Conservation (phyloP, 1,140 invertebrate genomes). For the Drosophila mauritiana region DNA sequence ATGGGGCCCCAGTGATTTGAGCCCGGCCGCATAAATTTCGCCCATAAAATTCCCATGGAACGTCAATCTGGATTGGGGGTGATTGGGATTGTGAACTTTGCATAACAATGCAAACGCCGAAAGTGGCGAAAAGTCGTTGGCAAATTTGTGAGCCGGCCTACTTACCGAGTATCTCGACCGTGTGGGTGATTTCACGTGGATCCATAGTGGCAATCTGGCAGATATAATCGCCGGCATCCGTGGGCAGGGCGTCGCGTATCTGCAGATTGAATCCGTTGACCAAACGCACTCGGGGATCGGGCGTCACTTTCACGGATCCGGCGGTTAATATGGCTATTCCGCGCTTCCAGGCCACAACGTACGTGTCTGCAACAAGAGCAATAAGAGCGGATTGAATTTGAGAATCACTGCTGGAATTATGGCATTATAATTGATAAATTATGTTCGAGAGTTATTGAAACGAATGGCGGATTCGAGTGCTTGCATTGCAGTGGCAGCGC, state of each 20-base stretch:
- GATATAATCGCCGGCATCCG: slow-evolving; percentile 87
- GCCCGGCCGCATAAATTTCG: slow-evolving; percentile 69
- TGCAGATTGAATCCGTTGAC: slow-evolving; percentile 86
- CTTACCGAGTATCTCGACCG: slow-evolving; percentile 87
- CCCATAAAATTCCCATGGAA: slow-evolving; percentile 61
- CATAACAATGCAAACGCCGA: slow-evolving; percentile 61
- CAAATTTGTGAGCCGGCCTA: slow-evolving; percentile 46
- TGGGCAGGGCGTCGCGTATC: slow-evolving; percentile 86
- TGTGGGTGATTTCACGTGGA: slow-evolving; percentile 87
- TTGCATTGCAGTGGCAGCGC: slow-evolving; percentile 33
- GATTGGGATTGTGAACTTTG: slow-evolving; percentile 51
- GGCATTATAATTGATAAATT: slow-evolving; percentile 64
- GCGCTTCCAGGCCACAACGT: slow-evolving; percentile 87
- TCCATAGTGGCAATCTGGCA: slow-evolving; percentile 87
- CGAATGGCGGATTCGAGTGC: slow-evolving; percentile 37
- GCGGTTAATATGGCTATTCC: slow-evolving; percentile 87
- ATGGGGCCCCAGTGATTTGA: slow-evolving; percentile 80
- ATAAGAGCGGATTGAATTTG: background rate
- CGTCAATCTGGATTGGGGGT: slow-evolving; percentile 31
- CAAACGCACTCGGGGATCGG: slow-evolving; percentile 86
- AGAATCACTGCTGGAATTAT: slow-evolving; percentile 22
- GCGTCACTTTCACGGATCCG: slow-evolving; percentile 86
- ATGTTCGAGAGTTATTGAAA: slow-evolving; percentile 69
- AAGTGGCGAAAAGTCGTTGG: slow-evolving; percentile 39
- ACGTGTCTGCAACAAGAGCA: slow-evolving; percentile 73